Percentiles rank a stretch among this genome's conserved stretches.
Conservation (phyloP, 2,888 invertebrate genomes). For the Drosophila cracens region DNA sequence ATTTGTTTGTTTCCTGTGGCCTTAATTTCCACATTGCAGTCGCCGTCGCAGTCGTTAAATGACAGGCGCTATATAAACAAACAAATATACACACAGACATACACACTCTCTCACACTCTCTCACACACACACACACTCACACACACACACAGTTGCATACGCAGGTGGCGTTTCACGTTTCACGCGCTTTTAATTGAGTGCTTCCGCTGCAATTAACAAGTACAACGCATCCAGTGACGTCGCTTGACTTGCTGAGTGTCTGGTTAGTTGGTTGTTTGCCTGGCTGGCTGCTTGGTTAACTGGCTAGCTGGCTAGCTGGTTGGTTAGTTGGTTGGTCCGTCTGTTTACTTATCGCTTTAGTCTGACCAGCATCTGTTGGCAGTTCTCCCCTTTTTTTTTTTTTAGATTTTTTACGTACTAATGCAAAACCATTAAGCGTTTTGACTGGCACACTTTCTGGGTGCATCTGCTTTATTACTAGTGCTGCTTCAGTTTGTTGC, state of each 20-base stretch:
- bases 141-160: constrained; percentile 25
- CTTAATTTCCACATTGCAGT: constrained; percentile 66
- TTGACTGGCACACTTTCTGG: constrained; percentile 69
- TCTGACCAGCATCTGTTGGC: constrained; percentile 43
- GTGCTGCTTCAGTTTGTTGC: not conserved
- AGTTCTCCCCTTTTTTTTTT: constrained; percentile 33
- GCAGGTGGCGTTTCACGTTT: constrained; percentile 77
- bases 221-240: constrained; percentile 67
- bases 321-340: constrained; percentile 15
- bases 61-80: constrained; percentile 48
- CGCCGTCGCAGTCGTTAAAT: constrained; percentile 38
- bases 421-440: constrained; percentile 72
- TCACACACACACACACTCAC: constrained; percentile 3
- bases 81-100: constrained; percentile 1
- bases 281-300: constrained; percentile 2
- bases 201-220: constrained; percentile 80
- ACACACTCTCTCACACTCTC: not conserved
- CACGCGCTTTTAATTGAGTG: constrained; percentile 80
- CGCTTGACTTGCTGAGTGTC: constrained; percentile 43
- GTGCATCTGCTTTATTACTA: constrained; percentile 6
- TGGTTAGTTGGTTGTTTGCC: constrained; percentile 17
- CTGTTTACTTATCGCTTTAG: constrained; percentile 33
- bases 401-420: constrained; percentile 74
- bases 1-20: constrained; percentile 78
- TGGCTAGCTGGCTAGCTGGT: constrained; percentile 1